Percentiles rank a stretch among this genome's conserved stretches.
These are phyloP conservation scores for Glossosoma conforme DNA, from an alignment of 1,140 invertebrate species.

Conservation along the genomic window DNA sequence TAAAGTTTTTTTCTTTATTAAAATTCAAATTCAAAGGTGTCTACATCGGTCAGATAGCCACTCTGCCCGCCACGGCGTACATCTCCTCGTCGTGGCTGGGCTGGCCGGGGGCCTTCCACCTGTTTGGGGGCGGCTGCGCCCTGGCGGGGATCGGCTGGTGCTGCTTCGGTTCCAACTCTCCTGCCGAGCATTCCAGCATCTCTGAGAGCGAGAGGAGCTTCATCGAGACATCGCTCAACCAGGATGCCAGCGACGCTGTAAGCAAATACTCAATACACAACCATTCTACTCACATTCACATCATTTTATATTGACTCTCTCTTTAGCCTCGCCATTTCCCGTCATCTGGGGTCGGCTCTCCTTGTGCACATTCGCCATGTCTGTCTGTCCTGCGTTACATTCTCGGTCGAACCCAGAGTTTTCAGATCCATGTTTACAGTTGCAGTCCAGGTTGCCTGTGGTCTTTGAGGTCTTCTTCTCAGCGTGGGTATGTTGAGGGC, in stretches of 20 bases:
- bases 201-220: slow-evolving; percentile 7
- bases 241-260: slow-evolving; percentile 5
- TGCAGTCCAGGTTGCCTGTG: no score
- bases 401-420: no score
- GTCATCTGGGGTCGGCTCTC: no score
- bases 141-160: slow-evolving; percentile 3
- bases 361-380: no score
- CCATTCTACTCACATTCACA: background rate
- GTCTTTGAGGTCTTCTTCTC: no score
- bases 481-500: no score
- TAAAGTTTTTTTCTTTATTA: background rate
- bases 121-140: slow-evolving; percentile 1
- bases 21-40: slow-evolving; percentile 8
- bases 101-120: slow-evolving; percentile 20
- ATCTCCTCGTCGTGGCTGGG: slow-evolving; percentile 2
- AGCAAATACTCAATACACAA: background rate
- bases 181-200: slow-evolving; percentile 13
- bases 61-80: slow-evolving; percentile 4
- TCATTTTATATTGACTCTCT: background rate
- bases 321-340: no score
- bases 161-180: slow-evolving; percentile 14
- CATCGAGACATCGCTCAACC: slow-evolving; percentile 13
- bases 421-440: no score
- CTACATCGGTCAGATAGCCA: background rate
- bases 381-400: no score